Evolutionary conservation across 92 coral and sea anemone genomes (phyloP).

Genomic region (Palythoa heliodiscus): DNA sequence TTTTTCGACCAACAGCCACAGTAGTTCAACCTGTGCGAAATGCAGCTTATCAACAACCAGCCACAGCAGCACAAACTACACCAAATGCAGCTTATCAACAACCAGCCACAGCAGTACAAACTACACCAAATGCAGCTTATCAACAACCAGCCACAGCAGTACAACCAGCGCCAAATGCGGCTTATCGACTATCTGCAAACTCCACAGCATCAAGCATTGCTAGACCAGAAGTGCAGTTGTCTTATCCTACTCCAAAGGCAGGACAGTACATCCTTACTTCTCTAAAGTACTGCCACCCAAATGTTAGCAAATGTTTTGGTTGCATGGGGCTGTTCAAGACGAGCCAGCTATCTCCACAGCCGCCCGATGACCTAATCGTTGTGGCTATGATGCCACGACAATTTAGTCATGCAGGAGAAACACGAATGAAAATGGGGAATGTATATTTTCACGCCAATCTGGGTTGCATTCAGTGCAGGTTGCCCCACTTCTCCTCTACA

Average conservation of each 20-base stretch:
- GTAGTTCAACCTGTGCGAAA: no score
- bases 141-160: background rate
- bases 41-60: constrained; percentile 9
- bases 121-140: background rate
- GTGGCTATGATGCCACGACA: constrained; percentile 38
- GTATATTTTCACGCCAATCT: constrained; percentile 46
- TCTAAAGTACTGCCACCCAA: constrained; percentile 44
- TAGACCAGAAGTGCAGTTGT: constrained; percentile 11
- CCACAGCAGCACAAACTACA: constrained; percentile 11
- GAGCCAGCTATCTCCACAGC: constrained; percentile 16
- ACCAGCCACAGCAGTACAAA: background rate
- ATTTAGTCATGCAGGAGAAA: constrained; percentile 19
- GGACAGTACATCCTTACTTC: constrained; percentile 18
- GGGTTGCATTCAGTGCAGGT: constrained; percentile 25
- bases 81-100: constrained; percentile 5
- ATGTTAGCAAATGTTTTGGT: constrained; percentile 32
- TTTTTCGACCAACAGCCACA: no score
- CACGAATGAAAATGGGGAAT: constrained; percentile 29
- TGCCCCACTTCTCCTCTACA: constrained; percentile 29
- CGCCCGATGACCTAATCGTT: constrained; percentile 39
- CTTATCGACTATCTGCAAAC: background rate
- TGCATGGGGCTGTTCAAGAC: constrained; percentile 26
- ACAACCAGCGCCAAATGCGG: constrained; percentile 9
- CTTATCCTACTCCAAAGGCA: constrained; percentile 5
- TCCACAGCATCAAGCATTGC: constrained; percentile 9